These are phyloP conservation scores for Ylistrum balloti DNA, from an alignment of 1,140 invertebrate genomes.

Conservation along the genomic window DNA sequence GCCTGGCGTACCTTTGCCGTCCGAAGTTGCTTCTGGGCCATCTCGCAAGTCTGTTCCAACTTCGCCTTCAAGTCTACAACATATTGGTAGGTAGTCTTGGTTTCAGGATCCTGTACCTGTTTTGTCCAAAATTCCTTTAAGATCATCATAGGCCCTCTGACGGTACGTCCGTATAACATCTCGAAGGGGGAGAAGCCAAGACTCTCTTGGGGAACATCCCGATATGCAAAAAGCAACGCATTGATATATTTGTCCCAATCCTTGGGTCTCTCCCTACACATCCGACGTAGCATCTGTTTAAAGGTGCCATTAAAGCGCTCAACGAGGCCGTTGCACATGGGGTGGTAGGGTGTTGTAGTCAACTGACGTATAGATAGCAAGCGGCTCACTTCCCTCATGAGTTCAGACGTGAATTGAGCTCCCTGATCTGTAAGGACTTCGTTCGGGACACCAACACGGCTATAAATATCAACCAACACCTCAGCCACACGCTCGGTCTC, in stretches of 20 bases:
- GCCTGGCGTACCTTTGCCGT: constrained; percentile 42
- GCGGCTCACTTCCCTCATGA: constrained; percentile 63
- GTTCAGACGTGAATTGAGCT: constrained; percentile 63
- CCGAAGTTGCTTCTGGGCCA: constrained; percentile 58
- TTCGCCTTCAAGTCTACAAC: constrained; percentile 59
- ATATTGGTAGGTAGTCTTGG: constrained; percentile 61
- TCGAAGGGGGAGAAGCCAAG: constrained; percentile 71
- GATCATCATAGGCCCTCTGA: constrained; percentile 67
- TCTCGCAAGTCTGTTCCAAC: constrained; percentile 57
- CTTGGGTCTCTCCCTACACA: constrained; percentile 59
- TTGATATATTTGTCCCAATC: constrained; percentile 66
- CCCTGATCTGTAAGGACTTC: constrained; percentile 64
- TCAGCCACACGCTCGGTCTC: constrained; percentile 57
- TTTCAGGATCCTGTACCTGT: constrained; percentile 43
- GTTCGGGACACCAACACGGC: constrained; percentile 80
- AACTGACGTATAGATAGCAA: constrained; percentile 61
- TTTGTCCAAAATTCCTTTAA: constrained; percentile 62
- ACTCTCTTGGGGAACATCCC: constrained; percentile 61
- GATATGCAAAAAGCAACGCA: constrained; percentile 64
- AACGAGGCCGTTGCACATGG: constrained; percentile 59
- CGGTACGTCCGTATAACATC: constrained; percentile 69
- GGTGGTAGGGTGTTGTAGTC: constrained; percentile 62
- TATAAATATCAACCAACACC: constrained; percentile 75
- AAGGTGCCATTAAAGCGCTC: constrained; percentile 63
- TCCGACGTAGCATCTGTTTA: too few relatives aligned